Evolutionary conservation across 2,888 invertebrate species (phyloP), one percentile per base, ranked within the genome.

Genomic region (Lissocephala sabroskyi): DNA sequence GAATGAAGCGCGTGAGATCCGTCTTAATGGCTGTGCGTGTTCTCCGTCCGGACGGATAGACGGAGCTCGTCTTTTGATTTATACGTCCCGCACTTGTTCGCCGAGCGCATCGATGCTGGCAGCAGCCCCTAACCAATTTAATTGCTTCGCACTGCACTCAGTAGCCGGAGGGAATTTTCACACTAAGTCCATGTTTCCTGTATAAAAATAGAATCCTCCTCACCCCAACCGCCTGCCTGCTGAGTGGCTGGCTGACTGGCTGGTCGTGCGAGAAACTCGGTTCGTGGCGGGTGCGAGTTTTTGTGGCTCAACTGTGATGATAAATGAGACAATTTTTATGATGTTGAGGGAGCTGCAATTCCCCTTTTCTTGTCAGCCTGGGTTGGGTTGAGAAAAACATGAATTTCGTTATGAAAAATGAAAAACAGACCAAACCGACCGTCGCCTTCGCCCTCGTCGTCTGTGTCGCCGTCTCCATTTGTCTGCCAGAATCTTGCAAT

Each of bases 301-400:
- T 26, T 62, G 61, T 56, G 52, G 58, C 13, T 28, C 26, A 3
- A 26, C 10, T 50, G 61, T 54, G 56, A 81, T 80, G 81, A 80
- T 80, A 71, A 80, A 80, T 80, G 81, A 64, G 76, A 65, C 75
- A 71, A 78, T 74, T 76, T 79, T 73, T 70, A 63, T 66, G 56
- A 44, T 53, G 43, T 19, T 33, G 64, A 55, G 10, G 28, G 28
- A 13, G 19, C n/a, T n/a, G n/a, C n/a, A n/a, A n/a, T n/a, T n/a
- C n/a, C n/a, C n/a, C n/a, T n/a, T n/a, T n/a, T n/a, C n/a, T n/a
- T n/a, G n/a, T n/a, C n/a, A n/a, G n/a, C n/a, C n/a, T n/a, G n/a
- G n/a, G n/a, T n/a, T n/a, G n/a, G 29, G 36, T 30, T 43, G 23
- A 37, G 18, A 17, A 13, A 36, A 61, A 61, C 59, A 62, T 56